A percentile compares a stretch with the other conserved stretches of the same genome.
Evolutionary conservation across 1,140 invertebrate species (phyloP).

Genomic region (Triops longicaudatus): DNA sequence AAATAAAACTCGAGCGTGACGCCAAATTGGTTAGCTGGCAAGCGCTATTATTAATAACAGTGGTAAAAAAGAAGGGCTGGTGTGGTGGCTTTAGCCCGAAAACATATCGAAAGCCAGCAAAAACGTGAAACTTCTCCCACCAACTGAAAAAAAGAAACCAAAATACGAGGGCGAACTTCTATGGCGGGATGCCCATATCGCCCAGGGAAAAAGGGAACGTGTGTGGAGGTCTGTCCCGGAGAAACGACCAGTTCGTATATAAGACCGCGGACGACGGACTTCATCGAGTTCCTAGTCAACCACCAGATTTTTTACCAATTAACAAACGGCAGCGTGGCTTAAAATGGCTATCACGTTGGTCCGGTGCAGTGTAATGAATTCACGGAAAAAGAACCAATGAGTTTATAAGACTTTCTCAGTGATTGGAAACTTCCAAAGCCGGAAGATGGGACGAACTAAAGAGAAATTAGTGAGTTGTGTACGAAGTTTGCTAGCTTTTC

Average conservation of each 20-base stretch:
- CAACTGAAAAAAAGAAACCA: not conserved
- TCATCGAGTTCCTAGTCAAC: not conserved
- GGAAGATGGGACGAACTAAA: not conserved
- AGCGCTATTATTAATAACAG: not conserved
- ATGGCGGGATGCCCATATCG: conserved; percentile 8
- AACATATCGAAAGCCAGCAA: conserved; percentile 8
- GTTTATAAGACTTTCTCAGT: too few relatives aligned
- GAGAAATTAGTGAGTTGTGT: conserved; percentile 31
- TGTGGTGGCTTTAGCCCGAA: not conserved
- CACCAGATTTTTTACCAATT: not conserved
- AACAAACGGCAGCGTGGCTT: too few relatives aligned
- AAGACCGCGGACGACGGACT: not conserved
- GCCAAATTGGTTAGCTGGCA: conserved; percentile 3
- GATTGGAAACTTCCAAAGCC: not conserved
- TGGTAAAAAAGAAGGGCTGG: not conserved
- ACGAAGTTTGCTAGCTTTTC: conserved; percentile 39
- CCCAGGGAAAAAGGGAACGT: not conserved
- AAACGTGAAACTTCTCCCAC: not conserved
- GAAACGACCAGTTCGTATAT: not conserved
- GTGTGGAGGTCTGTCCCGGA: not conserved
- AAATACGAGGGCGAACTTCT: not conserved
- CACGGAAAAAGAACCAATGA: too few relatives aligned
- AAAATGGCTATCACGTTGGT: too few relatives aligned
- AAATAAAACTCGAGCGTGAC: conserved; percentile 3
- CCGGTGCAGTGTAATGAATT: too few relatives aligned